Conservation (phyloP, 64 coral and sea anemone species). For the Montipora foliosa region DNA sequence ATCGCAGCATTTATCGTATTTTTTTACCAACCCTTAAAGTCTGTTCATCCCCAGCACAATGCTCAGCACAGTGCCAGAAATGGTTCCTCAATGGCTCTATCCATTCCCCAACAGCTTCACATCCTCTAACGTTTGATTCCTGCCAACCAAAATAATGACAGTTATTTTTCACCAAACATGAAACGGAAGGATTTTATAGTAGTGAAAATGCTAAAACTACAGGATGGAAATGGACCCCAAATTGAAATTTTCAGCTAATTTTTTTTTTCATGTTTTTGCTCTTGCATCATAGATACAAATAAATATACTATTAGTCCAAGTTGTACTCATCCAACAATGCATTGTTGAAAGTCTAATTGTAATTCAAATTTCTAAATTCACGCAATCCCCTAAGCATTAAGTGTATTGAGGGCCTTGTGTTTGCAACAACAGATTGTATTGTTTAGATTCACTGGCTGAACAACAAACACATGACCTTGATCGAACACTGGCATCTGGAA, state of each 20-base stretch:
- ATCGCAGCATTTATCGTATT: no score
- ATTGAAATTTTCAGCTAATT: background rate
- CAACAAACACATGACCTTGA: background rate
- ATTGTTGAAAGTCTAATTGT: conserved; percentile 17
- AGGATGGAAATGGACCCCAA: background rate
- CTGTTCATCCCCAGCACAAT: conserved; percentile 35
- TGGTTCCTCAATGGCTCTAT: conserved; percentile 70
- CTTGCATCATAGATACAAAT: background rate
- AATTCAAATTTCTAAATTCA: background rate
- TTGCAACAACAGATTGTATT: background rate
- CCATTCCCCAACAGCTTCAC: conserved; percentile 63
- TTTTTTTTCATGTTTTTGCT: background rate
- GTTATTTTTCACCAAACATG: background rate
- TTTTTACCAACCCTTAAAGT: background rate
- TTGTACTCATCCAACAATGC: background rate
- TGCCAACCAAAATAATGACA: background rate
- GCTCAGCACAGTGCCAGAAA: conserved; percentile 69
- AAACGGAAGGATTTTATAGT: background rate
- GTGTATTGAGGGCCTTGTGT: conserved; percentile 3
- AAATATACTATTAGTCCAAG: background rate
- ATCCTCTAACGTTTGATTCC: conserved; percentile 38
- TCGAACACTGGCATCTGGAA: background rate
- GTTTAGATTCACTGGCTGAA: background rate
- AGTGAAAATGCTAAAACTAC: background rate
- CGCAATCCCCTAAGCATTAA: background rate